Conservation (phyloP, 2,888 invertebrate genomes). For the Alsophila aescularia region DNA sequence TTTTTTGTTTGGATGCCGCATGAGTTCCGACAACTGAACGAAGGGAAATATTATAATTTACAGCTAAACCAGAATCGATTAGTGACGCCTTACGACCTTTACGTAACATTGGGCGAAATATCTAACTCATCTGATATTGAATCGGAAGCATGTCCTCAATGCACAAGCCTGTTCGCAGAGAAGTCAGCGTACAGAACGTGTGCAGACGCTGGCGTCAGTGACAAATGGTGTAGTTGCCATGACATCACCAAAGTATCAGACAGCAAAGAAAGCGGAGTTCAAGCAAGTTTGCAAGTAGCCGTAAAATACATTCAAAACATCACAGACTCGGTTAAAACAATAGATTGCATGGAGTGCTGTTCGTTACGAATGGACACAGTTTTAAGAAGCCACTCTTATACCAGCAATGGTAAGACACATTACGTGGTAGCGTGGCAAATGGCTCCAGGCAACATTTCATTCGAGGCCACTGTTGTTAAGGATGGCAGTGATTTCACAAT, state of each 20-base stretch:
- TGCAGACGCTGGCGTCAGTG: slow-evolving; percentile 85
- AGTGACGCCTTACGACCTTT: slow-evolving; percentile 90
- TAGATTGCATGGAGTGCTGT: slow-evolving; percentile 71
- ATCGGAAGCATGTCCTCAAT: slow-evolving; percentile 85
- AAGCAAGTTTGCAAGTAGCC: slow-evolving; percentile 71
- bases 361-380: slow-evolving; percentile 77
- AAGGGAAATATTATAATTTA: slow-evolving; percentile 83
- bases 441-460: slow-evolving; percentile 85
- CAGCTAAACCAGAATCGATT: slow-evolving; percentile 86
- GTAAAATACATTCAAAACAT: slow-evolving; percentile 54
- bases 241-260: slow-evolving; percentile 54
- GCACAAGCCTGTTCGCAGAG: slow-evolving; percentile 85
- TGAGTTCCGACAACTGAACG: slow-evolving; percentile 81
- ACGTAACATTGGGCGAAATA: slow-evolving; percentile 84
- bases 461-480: slow-evolving; percentile 86
- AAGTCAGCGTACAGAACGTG: slow-evolving; percentile 86
- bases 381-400: slow-evolving; percentile 67
- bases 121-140: slow-evolving; percentile 52
- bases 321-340: slow-evolving; percentile 49
- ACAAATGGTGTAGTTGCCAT: slow-evolving; percentile 91
- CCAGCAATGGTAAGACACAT: slow-evolving; percentile 56
- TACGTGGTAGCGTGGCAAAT: slow-evolving; percentile 87
- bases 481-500: slow-evolving; percentile 65
- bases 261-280: slow-evolving; percentile 63
- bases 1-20: slow-evolving; percentile 88